These are phyloP conservation scores for Philypnodon macrostomus DNA, from an alignment of 2,797 vertebrate genomes.

Conservation along the genomic window DNA sequence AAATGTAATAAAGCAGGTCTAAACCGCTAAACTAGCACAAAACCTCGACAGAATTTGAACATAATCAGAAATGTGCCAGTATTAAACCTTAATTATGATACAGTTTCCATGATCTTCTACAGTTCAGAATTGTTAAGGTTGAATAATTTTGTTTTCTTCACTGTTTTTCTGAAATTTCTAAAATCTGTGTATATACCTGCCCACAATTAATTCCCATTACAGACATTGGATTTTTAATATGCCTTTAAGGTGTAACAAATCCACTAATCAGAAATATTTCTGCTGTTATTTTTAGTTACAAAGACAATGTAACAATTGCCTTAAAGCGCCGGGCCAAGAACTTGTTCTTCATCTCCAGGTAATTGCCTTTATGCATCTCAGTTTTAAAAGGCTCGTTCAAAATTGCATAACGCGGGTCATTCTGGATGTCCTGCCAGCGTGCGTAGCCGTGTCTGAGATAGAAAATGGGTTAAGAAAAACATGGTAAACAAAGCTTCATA, in stretches of 20 bases:
- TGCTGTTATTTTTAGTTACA: conserved; percentile 11
- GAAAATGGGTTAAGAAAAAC: conserved; percentile 73
- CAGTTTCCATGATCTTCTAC: too few species aligned
- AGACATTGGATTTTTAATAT: conserved; percentile 10
- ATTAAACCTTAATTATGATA: too few species aligned
- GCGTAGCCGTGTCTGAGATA: conserved; percentile 89
- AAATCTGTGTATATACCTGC: too few species aligned
- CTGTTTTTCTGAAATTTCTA: too few species aligned
- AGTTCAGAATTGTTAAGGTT: too few species aligned
- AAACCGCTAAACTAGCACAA: too few species aligned
- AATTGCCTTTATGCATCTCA: conserved; percentile 96
- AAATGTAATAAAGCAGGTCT: too few species aligned
- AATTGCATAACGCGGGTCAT: conserved; percentile 90
- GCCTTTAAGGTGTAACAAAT: conserved; percentile 22
- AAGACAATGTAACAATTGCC: conserved; percentile 62
- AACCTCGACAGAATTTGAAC: too few species aligned
- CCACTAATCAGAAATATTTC: conserved; percentile 29
- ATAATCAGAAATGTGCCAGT: too few species aligned
- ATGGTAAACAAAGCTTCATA: too few species aligned
- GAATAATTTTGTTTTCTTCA: too few species aligned
- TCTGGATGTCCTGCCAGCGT: conserved; percentile 98
- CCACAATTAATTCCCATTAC: too few species aligned
- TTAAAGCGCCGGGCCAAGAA: conserved; percentile 96
- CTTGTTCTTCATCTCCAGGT: conserved; percentile 99
- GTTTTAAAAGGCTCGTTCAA: conserved; percentile 98